These are phyloP conservation scores for Indri indri DNA, from an alignment of 2,113 vertebrate genomes.

Conservation along the genomic window DNA sequence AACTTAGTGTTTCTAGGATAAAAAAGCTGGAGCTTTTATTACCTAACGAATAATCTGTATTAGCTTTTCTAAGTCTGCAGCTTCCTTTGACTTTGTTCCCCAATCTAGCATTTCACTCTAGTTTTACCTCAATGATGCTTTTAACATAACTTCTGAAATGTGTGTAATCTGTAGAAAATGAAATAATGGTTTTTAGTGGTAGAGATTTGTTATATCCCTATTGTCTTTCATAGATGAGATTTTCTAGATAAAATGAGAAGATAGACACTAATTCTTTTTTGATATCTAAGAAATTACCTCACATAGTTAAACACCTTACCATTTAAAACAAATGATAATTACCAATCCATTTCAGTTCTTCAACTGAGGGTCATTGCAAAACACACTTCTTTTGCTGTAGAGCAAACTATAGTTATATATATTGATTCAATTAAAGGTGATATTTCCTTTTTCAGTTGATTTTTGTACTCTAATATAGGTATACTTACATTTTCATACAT, in stretches of 20 bases:
- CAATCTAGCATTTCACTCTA: background rate
- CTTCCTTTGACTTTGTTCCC: background rate
- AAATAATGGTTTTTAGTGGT: background rate
- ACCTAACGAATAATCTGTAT: background rate
- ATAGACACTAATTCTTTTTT: background rate
- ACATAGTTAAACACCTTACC: background rate
- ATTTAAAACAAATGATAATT: background rate
- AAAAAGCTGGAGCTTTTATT: background rate
- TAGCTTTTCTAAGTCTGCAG: background rate
- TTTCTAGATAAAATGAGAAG: background rate
- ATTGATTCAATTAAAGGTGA: background rate
- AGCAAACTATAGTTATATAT: background rate
- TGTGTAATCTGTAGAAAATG: background rate
- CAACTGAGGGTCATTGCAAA: background rate
- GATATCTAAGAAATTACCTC: background rate
- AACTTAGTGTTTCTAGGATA: background rate
- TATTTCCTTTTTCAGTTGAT: background rate
- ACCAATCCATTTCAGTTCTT: constrained; percentile 7
- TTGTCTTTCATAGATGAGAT: background rate
- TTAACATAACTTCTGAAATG: constrained; percentile 15
- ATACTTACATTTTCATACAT: background rate
- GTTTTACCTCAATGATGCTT: background rate
- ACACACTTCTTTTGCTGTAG: background rate
- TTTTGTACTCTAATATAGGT: background rate
- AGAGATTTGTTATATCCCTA: background rate